Evolutionary conservation across 2,888 invertebrate genomes (phyloP), one percentile per base, ranked within the genome.

Genomic region (Dolomedes plantarius): DNA sequence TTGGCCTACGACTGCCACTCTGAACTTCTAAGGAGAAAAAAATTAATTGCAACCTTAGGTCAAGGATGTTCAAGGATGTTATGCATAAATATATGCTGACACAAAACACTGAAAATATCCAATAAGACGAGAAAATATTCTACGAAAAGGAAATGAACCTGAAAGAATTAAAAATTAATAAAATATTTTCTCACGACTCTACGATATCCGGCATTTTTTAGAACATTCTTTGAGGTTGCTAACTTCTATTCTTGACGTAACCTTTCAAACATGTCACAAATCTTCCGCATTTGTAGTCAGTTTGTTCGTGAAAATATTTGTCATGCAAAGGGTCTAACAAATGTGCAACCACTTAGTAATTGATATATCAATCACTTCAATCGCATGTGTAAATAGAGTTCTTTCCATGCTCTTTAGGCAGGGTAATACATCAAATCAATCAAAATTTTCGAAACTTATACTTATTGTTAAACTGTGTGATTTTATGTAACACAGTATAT

Each of bases 11-110:
- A 56, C 23, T 23, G 56, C 56, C 23, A 3, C 16, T 56, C 3
- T 23, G 23, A 5, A 3, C 23, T 5, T 36, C 23, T 23, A 56
- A 56, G 23, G 46, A n/a, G 11, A 46, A 56, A 3, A 56, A 11
- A 56, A 23, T 23, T 23, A 56, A 56, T 16, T 16, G 16, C 9
- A 13, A 16, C 11, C 9, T 46, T 56, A 23, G 23, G 56, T 23
- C 56, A 56, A 56, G 56, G 56, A 56, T 23, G 56, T 19, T 56
- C 56, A 56, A 56, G 56, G 56, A 56, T 56, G 56, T 23, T 56
- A 23, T 56, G 19, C 2, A n/a, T 3, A 11, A 56, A 56, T 46
- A 46, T n/a, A n/a, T n/a, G n/a, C n/a, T n/a, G n/a, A n/a, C 46
- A 56, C 11, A 56, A 23, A 23, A 56, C 23, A 23, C 19, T 56